Evolutionary conservation across 1,140 invertebrate genomes (phyloP).

Genomic region (Sitophilus oryzae): DNA sequence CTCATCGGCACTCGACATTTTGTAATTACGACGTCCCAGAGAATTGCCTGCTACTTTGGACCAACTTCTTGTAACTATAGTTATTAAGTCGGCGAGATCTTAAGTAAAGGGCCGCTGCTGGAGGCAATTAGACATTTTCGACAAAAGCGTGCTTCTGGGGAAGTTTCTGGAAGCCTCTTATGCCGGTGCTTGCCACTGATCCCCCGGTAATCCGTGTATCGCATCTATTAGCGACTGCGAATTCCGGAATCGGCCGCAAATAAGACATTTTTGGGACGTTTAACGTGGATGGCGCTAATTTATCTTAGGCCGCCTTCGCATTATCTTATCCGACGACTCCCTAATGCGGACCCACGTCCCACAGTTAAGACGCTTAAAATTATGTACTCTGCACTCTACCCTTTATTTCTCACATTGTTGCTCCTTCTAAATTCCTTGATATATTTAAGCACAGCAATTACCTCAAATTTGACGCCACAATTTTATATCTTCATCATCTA

Average conservation of each 20-base stretch:
- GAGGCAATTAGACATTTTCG: slow-evolving; percentile 28
- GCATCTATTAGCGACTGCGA: slow-evolving; percentile 22
- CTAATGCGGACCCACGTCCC: slow-evolving; percentile 15
- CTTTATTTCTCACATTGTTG: no score
- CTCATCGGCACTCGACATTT: slow-evolving; percentile 18
- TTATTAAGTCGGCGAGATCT: slow-evolving; percentile 25
- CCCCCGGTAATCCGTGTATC: slow-evolving; percentile 22
- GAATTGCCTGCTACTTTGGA: slow-evolving; percentile 21
- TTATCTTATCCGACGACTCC: slow-evolving; percentile 21
- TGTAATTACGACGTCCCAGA: slow-evolving; percentile 19
- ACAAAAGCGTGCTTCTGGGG: slow-evolving; percentile 23
- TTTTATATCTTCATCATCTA: no score
- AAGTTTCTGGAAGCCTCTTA: slow-evolving; percentile 21
- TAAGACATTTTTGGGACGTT: slow-evolving; percentile 20
- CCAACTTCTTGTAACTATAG: slow-evolving; percentile 26
- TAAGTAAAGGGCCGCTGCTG: slow-evolving; percentile 19
- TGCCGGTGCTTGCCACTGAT: slow-evolving; percentile 14
- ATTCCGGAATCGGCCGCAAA: slow-evolving; percentile 17
- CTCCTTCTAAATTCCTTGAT: no score
- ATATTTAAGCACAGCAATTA: no score
- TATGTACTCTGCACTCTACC: no score
- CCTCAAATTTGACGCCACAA: no score
- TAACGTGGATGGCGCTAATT: slow-evolving; percentile 14
- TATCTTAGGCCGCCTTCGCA: slow-evolving; percentile 9
- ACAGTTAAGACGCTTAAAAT: slow-evolving; percentile 18